These are phyloP conservation scores for Helicolenus hilgendorfi DNA, from an alignment of 2,797 vertebrate species.

Conservation along the genomic window DNA sequence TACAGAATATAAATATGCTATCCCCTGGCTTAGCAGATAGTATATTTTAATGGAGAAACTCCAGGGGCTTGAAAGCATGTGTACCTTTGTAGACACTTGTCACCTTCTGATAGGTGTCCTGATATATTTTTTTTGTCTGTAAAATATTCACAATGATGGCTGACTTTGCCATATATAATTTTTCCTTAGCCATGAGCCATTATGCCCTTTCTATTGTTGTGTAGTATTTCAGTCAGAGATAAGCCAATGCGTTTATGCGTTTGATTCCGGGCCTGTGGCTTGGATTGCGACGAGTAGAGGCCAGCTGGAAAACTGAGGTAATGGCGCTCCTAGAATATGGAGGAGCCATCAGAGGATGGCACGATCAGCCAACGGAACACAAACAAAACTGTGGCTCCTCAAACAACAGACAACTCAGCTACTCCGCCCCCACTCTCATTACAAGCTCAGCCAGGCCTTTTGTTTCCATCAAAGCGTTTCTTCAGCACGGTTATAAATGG, in stretches of 20 bases:
- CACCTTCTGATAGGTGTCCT: slow-evolving; percentile 24
- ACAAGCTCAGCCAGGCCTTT: slow-evolving; percentile 42
- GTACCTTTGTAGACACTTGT: slow-evolving; percentile 14
- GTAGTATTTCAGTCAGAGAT: slow-evolving; percentile 18
- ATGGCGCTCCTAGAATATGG: slow-evolving; percentile 46
- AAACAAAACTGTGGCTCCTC: slow-evolving; percentile 45
- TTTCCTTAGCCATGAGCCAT: slow-evolving; percentile 7
- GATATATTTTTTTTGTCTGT: background rate
- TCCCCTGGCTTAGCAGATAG: slow-evolving; percentile 31
- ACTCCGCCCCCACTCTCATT: slow-evolving; percentile 24
- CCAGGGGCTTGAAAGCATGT: slow-evolving; percentile 9
- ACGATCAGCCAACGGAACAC: slow-evolving; percentile 35
- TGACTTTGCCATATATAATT: background rate
- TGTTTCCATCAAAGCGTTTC: slow-evolving; percentile 53
- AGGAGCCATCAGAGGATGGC: slow-evolving; percentile 39
- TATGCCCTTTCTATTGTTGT: slow-evolving; percentile 2
- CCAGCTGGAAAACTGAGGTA: slow-evolving; percentile 59
- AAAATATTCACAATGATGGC: slow-evolving; percentile 18
- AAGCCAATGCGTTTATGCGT: slow-evolving; percentile 32
- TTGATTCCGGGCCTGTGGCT: slow-evolving; percentile 45
- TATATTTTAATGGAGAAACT: slow-evolving; percentile 34
- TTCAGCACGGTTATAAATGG: slow-evolving; percentile 43
- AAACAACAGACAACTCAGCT: slow-evolving; percentile 35
- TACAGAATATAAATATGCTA: slow-evolving; percentile 44
- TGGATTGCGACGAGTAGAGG: slow-evolving; percentile 37